Evolutionary conservation across 2,888 invertebrate species (phyloP).

Genomic region (Agrochola circellaris): DNA sequence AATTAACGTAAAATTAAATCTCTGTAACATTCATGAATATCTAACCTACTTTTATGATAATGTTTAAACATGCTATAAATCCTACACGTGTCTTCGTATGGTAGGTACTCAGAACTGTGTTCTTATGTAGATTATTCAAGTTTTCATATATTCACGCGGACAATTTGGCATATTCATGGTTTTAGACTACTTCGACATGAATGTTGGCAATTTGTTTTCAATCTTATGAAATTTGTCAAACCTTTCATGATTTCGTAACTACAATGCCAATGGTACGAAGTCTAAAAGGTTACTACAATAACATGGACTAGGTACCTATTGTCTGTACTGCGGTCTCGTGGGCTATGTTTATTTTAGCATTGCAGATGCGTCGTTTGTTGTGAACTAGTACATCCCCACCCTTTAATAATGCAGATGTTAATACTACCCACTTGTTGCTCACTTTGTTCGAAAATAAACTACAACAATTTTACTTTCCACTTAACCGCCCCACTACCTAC

Average conservation of each 20-base stretch:
- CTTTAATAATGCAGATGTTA: conserved; percentile 73
- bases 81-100: background rate
- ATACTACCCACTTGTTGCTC: conserved; percentile 66
- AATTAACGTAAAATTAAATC: conserved; percentile 1
- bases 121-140: conserved; percentile 23
- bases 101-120: background rate
- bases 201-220: conserved; percentile 11
- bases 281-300: conserved; percentile 16
- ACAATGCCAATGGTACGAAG: background rate
- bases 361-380: conserved; percentile 72
- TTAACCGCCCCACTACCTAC: background rate
- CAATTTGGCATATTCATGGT: conserved; percentile 24
- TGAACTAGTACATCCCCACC: conserved; percentile 57
- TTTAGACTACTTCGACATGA: conserved; percentile 6
- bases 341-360: conserved; percentile 72
- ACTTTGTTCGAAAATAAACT: conserved; percentile 53
- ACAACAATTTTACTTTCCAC: conserved; percentile 53
- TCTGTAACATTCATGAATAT: conserved; percentile 9
- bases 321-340: conserved; percentile 51
- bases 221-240: conserved; percentile 6
- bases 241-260: background rate
- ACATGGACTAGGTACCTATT: conserved; percentile 22
- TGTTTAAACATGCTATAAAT: conserved; percentile 12
- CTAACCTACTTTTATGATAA: background rate
- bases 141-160: conserved; percentile 15